Evolutionary conservation across 2,113 vertebrate species (phyloP).

Genomic region (Brienomyrus brachyistius): DNA sequence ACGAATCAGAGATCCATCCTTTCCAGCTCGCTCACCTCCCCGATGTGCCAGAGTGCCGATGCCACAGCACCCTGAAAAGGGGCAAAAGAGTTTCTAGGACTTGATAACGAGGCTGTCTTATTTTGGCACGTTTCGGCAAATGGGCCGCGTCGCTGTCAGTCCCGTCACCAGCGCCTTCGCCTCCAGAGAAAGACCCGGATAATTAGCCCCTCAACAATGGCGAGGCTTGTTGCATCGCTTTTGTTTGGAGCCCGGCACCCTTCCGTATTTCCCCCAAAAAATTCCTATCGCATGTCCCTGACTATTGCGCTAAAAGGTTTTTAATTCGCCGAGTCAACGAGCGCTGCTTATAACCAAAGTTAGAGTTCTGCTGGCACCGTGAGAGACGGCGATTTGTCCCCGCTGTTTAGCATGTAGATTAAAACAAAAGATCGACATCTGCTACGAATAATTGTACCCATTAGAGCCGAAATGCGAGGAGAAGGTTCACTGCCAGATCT

Average conservation of each 20-base stretch:
- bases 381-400: constrained; percentile 14
- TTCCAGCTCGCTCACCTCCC: not conserved
- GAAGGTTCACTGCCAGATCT: constrained; percentile 19
- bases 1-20: not conserved
- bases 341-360: constrained; percentile 3
- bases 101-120: constrained; percentile 14
- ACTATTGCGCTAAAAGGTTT: constrained; percentile 12
- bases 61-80: not conserved
- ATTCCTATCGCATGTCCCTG: not conserved
- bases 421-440: constrained; percentile 50
- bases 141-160: not conserved
- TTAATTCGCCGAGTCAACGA: constrained; percentile 5
- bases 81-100: not conserved
- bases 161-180: not conserved
- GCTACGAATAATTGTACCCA: constrained; percentile 41
- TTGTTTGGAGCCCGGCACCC: not conserved
- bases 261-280: not conserved
- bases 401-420: constrained; percentile 38
- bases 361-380: constrained; percentile 1
- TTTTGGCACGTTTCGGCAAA: not conserved
- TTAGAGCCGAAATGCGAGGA: constrained; percentile 42
- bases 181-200: not conserved
- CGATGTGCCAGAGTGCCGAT: not conserved
- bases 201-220: constrained; percentile 6
- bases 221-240: constrained; percentile 14